A percentile compares a stretch with the other conserved stretches of the same genome.
Evolutionary conservation across 2,888 invertebrate species (phyloP).

Genomic region (Sussaba pulchella): DNA sequence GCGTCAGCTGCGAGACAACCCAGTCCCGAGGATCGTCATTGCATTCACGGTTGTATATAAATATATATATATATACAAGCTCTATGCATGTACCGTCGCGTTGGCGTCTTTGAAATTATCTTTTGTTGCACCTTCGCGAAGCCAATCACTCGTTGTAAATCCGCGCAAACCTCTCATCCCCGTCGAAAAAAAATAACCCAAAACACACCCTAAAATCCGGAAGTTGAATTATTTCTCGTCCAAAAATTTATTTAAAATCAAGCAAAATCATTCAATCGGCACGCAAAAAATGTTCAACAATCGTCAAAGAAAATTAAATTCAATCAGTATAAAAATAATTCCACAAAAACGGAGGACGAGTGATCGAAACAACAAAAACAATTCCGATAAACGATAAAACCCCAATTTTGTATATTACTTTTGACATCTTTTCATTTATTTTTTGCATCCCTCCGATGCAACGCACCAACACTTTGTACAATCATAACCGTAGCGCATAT

Average conservation of each 20-base stretch:
- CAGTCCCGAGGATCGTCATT: constrained; percentile 25
- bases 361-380: no score
- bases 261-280: no score
- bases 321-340: no score
- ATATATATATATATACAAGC: neutral
- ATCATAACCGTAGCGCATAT: neutral
- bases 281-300: no score
- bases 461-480: neutral
- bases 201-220: no score
- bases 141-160: neutral
- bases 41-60: constrained; percentile 10
- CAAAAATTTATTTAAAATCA: no score
- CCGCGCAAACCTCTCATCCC: neutral
- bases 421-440: neutral
- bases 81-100: constrained; percentile 23
- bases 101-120: constrained; percentile 16
- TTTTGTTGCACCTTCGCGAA: constrained; percentile 35
- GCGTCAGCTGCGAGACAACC: constrained; percentile 58
- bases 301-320: no score
- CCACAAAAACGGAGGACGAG: no score
- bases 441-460: neutral
- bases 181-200: no score
- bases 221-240: no score
- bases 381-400: neutral
- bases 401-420: constrained; percentile 17